Base-by-base conservation (phyloP, 2,113 vertebrate genomes). In the Urocolius indicus region DNA sequence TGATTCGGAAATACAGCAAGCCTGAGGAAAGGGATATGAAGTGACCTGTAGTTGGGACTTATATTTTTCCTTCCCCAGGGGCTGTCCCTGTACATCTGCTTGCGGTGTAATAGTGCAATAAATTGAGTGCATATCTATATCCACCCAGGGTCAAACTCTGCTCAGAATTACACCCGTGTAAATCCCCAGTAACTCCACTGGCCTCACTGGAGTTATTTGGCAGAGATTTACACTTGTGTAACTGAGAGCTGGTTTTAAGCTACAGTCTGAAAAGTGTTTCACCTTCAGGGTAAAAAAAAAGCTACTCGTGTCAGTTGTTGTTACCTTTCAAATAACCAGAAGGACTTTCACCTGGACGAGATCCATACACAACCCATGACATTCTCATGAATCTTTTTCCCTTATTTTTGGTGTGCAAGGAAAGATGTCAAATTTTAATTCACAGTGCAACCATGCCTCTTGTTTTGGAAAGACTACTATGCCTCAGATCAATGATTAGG, bases 311-410 rank as follows among this genome's bases (percentile, higher is more conserved):
- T 96, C 95, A 95, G 86, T 94, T 90, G 61, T 89, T 94, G 89
- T 96, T 97, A 96, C 23, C 22, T 90, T 93, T 92, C 92, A 96
- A 95, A 96, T 94, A 97, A 95, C 76, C 96, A 97, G 94, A 89
- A 95, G 65, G 77, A 95, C 93, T 94, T 96, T 92, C 93, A 96
- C 88, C 94, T 96, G 93, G 93, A 95, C 90, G 83, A 46, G 36
- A 89, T 96, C 88, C 76, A 93, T 95, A 76, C 80, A 41, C 67
- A 90, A 61, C 66, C 68, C 77, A 82, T 87, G 85, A 89, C 90
- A 95, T 94, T 76, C 66, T 5, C 66, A 48, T 93, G 88, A 96
- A 94, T 88, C 66, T 78, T 90, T 90, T 86, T 54, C 24, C 36
- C 29, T 71, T 79, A 67, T 75, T 93, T 90, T 76, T 94, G 52